Conservation (phyloP, 2,113 vertebrate species). For the Bungarus multicinctus region DNA sequence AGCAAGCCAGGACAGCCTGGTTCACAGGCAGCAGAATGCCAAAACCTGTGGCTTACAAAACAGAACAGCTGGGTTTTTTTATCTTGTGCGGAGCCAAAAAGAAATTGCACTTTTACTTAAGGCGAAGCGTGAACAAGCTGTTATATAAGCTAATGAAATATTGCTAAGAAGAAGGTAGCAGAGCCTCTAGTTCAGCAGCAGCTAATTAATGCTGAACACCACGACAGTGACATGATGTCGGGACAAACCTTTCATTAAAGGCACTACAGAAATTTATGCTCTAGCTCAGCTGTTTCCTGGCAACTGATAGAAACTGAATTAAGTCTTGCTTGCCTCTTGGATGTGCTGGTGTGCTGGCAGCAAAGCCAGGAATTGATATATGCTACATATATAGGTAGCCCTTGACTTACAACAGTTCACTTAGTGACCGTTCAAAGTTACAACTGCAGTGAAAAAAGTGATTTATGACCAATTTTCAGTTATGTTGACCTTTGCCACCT, state of each 20-base stretch:
- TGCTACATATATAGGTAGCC: no score
- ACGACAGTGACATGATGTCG: background rate
- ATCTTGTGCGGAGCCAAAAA: background rate
- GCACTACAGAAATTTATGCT: background rate
- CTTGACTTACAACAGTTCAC: no score
- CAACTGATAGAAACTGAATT: background rate
- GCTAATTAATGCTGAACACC: background rate
- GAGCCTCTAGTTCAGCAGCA: background rate
- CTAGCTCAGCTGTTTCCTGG: background rate
- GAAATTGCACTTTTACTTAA: background rate
- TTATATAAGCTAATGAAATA: background rate
- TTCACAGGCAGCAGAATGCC: background rate
- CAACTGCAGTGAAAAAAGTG: no score
- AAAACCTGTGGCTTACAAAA: background rate
- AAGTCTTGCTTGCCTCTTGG: background rate
- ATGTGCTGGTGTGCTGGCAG: background rate
- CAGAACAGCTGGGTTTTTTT: background rate
- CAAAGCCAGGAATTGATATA: background rate
- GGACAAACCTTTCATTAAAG: background rate
- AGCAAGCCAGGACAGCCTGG: background rate
- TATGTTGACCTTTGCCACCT: no score
- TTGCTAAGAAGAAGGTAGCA: background rate
- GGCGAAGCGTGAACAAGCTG: background rate
- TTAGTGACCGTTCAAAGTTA: no score
- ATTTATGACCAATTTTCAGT: no score